Percentiles rank a stretch among this genome's conserved stretches.
These are phyloP conservation scores for Cyaniris semiargus DNA, from an alignment of 2,888 invertebrate genomes.

Conservation along the genomic window DNA sequence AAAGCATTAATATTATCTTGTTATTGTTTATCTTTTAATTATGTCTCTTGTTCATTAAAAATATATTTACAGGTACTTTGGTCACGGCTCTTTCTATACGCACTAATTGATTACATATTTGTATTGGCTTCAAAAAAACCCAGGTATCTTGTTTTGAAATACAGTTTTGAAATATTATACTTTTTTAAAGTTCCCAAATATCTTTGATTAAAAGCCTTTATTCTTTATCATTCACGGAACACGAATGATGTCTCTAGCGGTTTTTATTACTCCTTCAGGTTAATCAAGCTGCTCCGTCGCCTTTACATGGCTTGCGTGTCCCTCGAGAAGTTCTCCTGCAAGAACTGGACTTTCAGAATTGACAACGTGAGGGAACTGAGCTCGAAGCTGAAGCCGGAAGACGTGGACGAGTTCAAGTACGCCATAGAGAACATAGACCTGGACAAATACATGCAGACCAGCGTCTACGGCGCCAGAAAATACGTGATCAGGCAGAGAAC, in stretches of 20 bases:
- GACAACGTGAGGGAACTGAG: constrained; percentile 57
- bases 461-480: constrained; percentile 81
- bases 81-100: constrained; percentile 11
- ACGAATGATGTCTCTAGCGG: neutral
- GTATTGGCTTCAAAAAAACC: constrained; percentile 18
- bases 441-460: constrained; percentile 70
- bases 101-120: neutral
- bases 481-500: neutral
- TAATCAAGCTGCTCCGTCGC: neutral
- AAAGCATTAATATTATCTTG: no score
- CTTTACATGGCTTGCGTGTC: constrained; percentile 4
- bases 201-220: no score
- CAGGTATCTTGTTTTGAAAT: neutral
- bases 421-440: constrained; percentile 77
- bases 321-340: neutral
- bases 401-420: constrained; percentile 80
- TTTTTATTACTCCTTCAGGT: neutral
- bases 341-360: neutral
- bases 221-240: neutral
- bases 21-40: no score
- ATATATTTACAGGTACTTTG: constrained; percentile 1
- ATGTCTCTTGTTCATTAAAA: neutral
- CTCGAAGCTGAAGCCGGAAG: constrained; percentile 67
- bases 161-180: neutral
- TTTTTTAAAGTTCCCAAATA: neutral